These are phyloP conservation scores for Ectemnius continuus DNA, from an alignment of 2,888 invertebrate genomes.

Conservation along the genomic window DNA sequence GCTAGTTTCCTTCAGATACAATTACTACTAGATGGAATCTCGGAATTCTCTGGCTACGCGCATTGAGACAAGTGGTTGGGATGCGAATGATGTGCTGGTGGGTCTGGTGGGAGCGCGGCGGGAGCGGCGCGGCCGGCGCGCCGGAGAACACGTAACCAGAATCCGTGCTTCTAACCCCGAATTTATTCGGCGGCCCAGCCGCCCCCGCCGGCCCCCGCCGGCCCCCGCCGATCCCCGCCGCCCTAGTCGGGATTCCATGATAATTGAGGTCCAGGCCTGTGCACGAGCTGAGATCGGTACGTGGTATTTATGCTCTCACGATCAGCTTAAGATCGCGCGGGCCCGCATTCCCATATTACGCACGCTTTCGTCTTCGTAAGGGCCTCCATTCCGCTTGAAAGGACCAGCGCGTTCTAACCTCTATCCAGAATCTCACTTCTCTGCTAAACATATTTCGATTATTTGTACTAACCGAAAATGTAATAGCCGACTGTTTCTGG, in stretches of 20 bases:
- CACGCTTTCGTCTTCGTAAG: constrained; percentile 54
- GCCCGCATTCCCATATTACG: constrained; percentile 67
- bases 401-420: too few relatives aligned
- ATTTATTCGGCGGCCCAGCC: constrained; percentile 48
- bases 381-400: constrained; percentile 37
- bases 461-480: too few relatives aligned
- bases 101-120: too few relatives aligned
- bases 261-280: constrained; percentile 65
- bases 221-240: not conserved
- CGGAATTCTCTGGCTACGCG: too few relatives aligned
- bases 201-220: too few relatives aligned
- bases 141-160: not conserved
- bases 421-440: too few relatives aligned
- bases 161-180: constrained; percentile 50
- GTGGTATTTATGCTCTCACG: constrained; percentile 56
- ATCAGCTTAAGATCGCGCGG: constrained; percentile 64
- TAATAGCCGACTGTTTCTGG: constrained; percentile 20
- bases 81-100: too few relatives aligned
- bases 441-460: too few relatives aligned
- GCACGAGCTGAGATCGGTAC: constrained; percentile 32
- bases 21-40: too few relatives aligned
- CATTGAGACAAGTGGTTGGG: too few relatives aligned
- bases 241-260: constrained; percentile 61
- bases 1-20: too few relatives aligned
- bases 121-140: too few relatives aligned